phyloP scores from a whole-genome alignment of 2,888 invertebrate genomes.

The Cataglyphis albicans region DNA sequence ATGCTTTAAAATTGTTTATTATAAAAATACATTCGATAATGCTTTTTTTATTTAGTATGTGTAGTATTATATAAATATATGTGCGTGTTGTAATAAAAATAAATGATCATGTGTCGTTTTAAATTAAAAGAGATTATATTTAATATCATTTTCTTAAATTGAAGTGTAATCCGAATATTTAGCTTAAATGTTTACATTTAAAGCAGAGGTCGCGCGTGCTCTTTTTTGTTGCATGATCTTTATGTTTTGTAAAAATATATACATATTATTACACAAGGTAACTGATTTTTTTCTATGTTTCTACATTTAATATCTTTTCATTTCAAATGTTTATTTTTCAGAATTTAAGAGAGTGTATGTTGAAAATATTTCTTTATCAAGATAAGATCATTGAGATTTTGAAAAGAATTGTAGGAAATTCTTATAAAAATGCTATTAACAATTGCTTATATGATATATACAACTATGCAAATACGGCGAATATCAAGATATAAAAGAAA shows the following conservation, averaged over 20 bases:
- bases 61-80: too few species aligned
- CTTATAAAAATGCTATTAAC: slow-evolving; percentile 90
- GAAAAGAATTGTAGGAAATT: not conserved
- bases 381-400: not conserved
- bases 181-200: not conserved
- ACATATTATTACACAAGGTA: not conserved
- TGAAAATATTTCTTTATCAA: not conserved
- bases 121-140: too few species aligned
- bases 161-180: not conserved
- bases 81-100: too few species aligned
- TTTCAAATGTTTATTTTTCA: slow-evolving; percentile 17
- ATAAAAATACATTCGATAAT: slow-evolving; percentile 39
- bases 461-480: slow-evolving; percentile 93
- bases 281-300: not conserved
- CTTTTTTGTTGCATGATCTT: not conserved
- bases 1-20: slow-evolving; percentile 6
- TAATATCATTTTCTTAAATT: not conserved
- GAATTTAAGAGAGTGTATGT: slow-evolving; percentile 1
- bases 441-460: slow-evolving; percentile 93
- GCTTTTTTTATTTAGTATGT: not conserved
- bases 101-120: too few species aligned
- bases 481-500: slow-evolving; percentile 89
- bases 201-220: not conserved
- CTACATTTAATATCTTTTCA: not conserved
- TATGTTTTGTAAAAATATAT: not conserved